Evolutionary conservation across 2,113 vertebrate genomes (phyloP), one percentile per base, ranked within the genome.

Genomic region (Melospiza melodia): DNA sequence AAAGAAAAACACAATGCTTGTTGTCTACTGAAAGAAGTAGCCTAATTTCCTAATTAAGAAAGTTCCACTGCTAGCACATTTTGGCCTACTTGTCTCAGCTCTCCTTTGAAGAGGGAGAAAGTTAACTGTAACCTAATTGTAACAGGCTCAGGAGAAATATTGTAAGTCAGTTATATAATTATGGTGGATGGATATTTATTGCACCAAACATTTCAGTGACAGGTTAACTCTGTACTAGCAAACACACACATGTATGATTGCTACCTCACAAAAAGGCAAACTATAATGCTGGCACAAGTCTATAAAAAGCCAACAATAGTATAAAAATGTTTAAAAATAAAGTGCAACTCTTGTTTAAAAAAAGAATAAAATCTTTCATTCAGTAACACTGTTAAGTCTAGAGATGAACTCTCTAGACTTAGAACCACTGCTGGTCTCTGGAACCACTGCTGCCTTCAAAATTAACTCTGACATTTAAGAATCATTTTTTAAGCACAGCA

Each of bases 111-210:
- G 15, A 86, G 17, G 58, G 69, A 84, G 81, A 89, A 97, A 94
- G 83, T 94, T 96, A 94, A 96, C 84, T 91, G 93, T 92, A 96
- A 97, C 97, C 97, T 97, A 97, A 92, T 96, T 98, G 76, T 75
- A 90, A 74, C 11, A 65, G 61, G 75, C 95, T 91, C 95, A 89
- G 81, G 82, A 96, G 96, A 92, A 91, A 94, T 57, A 49, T 0
- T 81, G 3, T 85, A 90, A 87, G 93, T 91, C 92, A 80, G 81
- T 95, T 94, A 94, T 51, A 65, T 93, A 97, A 97, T 72, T 84
- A 37, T 27, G 55, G 71, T 73, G 59, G 88, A 68, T 31, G 19
- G 63, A 9, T 79, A 92, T 83, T 84, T 73, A 76, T 90, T 87
- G 73, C 41, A 37, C 12, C 44, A 66, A 69, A 83, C 37, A 57